Percentiles rank a stretch among this genome's conserved stretches.
phyloP scores from a whole-genome alignment of 2,113 vertebrate species.

The Ailurus styani region DNA sequence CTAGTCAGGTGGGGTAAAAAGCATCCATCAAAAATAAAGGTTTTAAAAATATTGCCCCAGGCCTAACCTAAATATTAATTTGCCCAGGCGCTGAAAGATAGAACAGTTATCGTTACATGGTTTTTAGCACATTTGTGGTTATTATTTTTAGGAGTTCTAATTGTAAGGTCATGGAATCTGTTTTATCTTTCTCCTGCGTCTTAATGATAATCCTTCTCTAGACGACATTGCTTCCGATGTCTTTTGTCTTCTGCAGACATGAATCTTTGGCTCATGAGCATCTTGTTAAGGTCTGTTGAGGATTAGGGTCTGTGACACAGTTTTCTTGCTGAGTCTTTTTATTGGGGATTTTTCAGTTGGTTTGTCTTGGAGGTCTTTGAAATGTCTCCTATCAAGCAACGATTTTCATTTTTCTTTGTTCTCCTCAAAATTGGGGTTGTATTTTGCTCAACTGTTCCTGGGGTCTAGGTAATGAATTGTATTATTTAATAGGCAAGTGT shows the following conservation, averaged over 20 bases:
- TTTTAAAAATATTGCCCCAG: conserved; percentile 45
- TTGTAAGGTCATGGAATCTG: conserved; percentile 75
- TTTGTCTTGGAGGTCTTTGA: conserved; percentile 81
- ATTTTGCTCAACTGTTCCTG: conserved; percentile 71
- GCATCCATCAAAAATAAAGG: conserved; percentile 49
- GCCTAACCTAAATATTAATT: conserved; percentile 69
- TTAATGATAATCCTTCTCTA: conserved; percentile 70
- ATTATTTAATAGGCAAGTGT: background rate
- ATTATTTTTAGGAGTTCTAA: conserved; percentile 72
- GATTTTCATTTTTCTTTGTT: conserved; percentile 80
- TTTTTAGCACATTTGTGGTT: conserved; percentile 72
- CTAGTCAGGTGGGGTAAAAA: conserved; percentile 72
- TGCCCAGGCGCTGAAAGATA: conserved; percentile 70
- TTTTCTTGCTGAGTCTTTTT: conserved; percentile 79
- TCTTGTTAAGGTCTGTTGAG: conserved; percentile 82
- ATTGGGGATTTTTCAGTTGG: conserved; percentile 77
- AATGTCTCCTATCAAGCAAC: conserved; percentile 78
- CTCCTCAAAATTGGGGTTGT: conserved; percentile 72
- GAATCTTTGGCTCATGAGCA: conserved; percentile 76
- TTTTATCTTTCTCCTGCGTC: conserved; percentile 77
- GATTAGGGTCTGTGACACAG: conserved; percentile 78
- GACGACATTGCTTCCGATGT: conserved; percentile 69
- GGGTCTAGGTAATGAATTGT: conserved; percentile 31
- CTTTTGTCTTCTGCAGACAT: conserved; percentile 79
- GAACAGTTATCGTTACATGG: conserved; percentile 57